Evolutionary conservation across 2,888 invertebrate genomes (phyloP), one percentile per base, ranked within the genome.

Genomic region (Polyommatus iphigenia): DNA sequence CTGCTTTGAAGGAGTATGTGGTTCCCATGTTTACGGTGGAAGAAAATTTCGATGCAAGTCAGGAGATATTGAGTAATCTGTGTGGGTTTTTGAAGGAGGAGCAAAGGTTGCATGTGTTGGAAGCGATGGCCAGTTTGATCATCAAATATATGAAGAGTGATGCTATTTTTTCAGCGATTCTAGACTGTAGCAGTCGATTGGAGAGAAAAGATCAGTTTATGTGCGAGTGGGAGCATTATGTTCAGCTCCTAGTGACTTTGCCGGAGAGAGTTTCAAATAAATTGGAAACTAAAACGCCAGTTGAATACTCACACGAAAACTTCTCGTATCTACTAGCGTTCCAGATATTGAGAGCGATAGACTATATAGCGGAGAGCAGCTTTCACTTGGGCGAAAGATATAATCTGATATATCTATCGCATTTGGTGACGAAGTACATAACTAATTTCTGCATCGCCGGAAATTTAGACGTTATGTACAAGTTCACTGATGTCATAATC

Each of bases 231-330:
- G 92, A 94, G 79, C 91, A 90, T 57, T 95, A 94, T 32, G 91
- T 96, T 0, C 96, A 96, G 84, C 83, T 95, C 75, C 83, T 97
- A 77, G 89, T 95, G 8, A 96, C 96, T 2, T 83, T 98, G 77
- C 97, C 98, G 0, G 95, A 94, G 83, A 91, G 96, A 81, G 90
- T 97, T 71, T 96, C 97, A 10, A 98, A 98, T 85, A 94, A 94
- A 82, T 82, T 96, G 46, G 89, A 95, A 80, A 91, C 90, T 1
- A 90, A 95, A 50, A 90, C 95, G 6, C 95, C 96, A 0, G 91
- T 94, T 79, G 90, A 94, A 24, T 97, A 96, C 84, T 88, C 94
- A 0, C 91, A 95, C 0, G 90, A 94, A 20, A 91, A 91, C 32
- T 97, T 95, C 85, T 91, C 95, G 0, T 95, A 94, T 77, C 87